Base-by-base conservation (phyloP, 2,113 vertebrate species). In the Festucalex cinctus region DNA sequence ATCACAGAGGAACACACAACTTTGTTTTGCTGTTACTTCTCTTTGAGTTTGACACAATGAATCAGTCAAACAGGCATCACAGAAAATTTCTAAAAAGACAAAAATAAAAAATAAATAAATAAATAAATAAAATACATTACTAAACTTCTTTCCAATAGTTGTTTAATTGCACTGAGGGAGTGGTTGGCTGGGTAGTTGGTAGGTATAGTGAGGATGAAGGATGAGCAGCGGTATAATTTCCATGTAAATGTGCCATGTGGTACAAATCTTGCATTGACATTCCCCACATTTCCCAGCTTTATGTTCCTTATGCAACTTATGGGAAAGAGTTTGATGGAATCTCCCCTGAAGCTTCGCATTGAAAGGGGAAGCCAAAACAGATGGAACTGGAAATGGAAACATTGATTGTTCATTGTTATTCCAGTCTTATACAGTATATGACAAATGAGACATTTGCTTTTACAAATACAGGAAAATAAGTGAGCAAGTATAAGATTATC, bases 221-320 rank as follows among this genome's bases (percentile, higher is more conserved):
- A 53, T 51, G 65, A 73, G 48, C 66, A 51, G 65, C 48, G 74
- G 28, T 53, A 35, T 79, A 66, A 79, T 79, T 75, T 73, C 76
- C 72, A 74, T 75, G 78, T 53, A 75, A 72, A 78, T 82, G 51
- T 71, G 4, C 72, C 86, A 84, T 83, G 71, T 88, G 85, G 75
- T 79, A 68, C 54, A 73, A 65, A 87, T 84, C 73, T 74, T 65
- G 68, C 53, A n/a, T 69, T 68, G 68, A 79, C 77, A 83, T 77
- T 75, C 69, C 70, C 71, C 65, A 53, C 32, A 60, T 81, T 78
- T 77, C 54, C 63, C 68, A 73, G 57, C 68, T 75, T 70, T 68
- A 67, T 68, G 46, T 79, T 72, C 58, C 60, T 74, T 65, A 71
- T 68, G 46, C 56, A 82, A 71, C 67, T 63, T 74, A 77, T 26